Percentiles rank a stretch among this genome's conserved stretches.
Conservation (phyloP, 1,140 invertebrate genomes). For the Leptonema lineaticorne region DNA sequence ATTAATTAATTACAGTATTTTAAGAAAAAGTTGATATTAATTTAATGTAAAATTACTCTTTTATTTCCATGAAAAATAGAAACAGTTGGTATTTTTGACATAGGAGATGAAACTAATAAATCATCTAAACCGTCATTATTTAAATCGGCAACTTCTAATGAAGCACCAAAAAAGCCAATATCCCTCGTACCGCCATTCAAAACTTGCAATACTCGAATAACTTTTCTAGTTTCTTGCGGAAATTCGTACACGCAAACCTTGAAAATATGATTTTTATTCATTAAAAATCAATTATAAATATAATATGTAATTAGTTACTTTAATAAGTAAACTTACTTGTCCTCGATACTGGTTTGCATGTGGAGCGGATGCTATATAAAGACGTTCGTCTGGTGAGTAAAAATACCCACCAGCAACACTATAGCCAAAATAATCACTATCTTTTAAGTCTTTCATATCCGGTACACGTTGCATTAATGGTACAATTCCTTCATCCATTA, state of each 20-base stretch:
- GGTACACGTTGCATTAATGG: not conserved
- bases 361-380: constrained; percentile 55
- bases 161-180: constrained; percentile 67
- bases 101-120: constrained; percentile 68
- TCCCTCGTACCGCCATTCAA: constrained; percentile 51
- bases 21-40: not conserved
- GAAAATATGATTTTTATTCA: no score
- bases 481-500: not conserved
- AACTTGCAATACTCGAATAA: constrained; percentile 39
- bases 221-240: not conserved
- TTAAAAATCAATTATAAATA: no score
- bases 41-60: no score
- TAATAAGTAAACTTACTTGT: constrained; percentile 19
- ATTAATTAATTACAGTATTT: not conserved
- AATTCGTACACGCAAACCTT: constrained; percentile 26
- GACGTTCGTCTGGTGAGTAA: constrained; percentile 43
- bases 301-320: not conserved
- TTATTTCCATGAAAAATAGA: constrained; percentile 56
- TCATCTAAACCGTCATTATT: constrained; percentile 65
- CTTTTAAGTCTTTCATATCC: not conserved
- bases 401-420: constrained; percentile 57
- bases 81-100: constrained; percentile 61
- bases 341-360: constrained; percentile 36
- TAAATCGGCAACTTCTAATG: constrained; percentile 61
- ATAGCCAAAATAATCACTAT: constrained; percentile 51